Percentiles rank a stretch among this genome's conserved stretches.
Conservation (phyloP, 2,113 vertebrate species). For the Atherinomorus stipes region DNA sequence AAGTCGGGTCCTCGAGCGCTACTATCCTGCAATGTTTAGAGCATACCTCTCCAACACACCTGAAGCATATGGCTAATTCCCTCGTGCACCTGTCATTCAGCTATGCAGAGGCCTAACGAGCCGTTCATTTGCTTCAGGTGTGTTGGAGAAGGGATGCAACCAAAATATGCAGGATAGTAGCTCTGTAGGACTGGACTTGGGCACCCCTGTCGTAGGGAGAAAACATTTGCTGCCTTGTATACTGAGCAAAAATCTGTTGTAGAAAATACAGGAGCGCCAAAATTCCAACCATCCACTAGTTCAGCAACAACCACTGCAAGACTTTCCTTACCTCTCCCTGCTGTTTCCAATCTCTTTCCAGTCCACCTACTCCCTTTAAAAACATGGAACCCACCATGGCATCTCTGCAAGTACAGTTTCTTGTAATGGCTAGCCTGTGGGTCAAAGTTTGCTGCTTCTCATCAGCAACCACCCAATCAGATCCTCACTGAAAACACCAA, state of each 20-base stretch:
- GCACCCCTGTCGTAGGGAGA: no score
- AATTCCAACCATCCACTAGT: conserved; percentile 4
- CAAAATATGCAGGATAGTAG: no score
- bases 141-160: no score
- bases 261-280: not conserved
- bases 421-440: conserved; percentile 38
- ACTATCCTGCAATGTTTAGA: no score
- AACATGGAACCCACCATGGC: conserved; percentile 46
- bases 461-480: conserved; percentile 48
- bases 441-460: conserved; percentile 47
- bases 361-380: conserved; percentile 40
- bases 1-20: no score
- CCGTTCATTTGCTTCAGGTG: no score
- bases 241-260: conserved; percentile 23
- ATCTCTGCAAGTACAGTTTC: conserved; percentile 55
- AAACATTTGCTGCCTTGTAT: no score
- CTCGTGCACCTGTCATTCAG: no score
- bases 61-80: no score
- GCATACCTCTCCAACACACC: no score
- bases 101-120: no score
- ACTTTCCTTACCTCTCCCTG: conserved; percentile 13
- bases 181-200: no score
- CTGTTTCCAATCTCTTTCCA: conserved; percentile 36
- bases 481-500: conserved; percentile 30
- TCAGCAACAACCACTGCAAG: conserved; percentile 8